Conservation (phyloP, 2,113 vertebrate genomes). For the Gymnocephalus cernua region DNA sequence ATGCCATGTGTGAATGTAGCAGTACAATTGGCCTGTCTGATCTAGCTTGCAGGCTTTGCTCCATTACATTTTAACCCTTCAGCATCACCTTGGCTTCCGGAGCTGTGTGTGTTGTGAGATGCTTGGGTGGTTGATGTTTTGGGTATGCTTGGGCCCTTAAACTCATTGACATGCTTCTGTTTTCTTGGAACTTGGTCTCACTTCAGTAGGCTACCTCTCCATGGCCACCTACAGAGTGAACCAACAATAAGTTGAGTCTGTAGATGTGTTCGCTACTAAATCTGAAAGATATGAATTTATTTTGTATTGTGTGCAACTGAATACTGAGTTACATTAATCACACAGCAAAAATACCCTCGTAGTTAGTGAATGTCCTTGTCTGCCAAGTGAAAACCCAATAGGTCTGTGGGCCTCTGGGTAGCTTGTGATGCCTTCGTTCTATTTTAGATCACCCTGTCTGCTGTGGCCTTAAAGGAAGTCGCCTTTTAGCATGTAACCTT, state of each 20-base stretch:
- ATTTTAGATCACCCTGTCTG: constrained; percentile 33
- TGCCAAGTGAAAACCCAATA: constrained; percentile 22
- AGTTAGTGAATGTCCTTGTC: neutral
- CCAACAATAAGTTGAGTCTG: neutral
- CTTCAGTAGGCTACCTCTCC: neutral
- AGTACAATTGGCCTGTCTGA: neutral
- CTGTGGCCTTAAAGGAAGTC: neutral
- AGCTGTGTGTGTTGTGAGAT: neutral
- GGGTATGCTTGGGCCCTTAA: constrained; percentile 36
- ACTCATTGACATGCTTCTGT: constrained; percentile 35
- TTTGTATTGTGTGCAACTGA: neutral
- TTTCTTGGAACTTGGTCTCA: constrained; percentile 21
- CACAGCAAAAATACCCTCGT: neutral
- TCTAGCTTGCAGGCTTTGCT: neutral
- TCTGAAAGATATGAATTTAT: neutral
- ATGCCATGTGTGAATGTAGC: neutral
- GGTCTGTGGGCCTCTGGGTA: constrained; percentile 4
- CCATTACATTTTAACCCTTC: neutral
- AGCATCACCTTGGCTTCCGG: neutral
- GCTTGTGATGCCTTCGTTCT: constrained; percentile 5
- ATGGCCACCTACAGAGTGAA: constrained; percentile 27
- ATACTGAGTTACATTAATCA: neutral
- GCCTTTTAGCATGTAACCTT: neutral
- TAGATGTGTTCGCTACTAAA: neutral
- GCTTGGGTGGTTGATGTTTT: constrained; percentile 28